phyloP scores from a whole-genome alignment of 1,140 invertebrate species.

The Paraescarpia echinospica region DNA sequence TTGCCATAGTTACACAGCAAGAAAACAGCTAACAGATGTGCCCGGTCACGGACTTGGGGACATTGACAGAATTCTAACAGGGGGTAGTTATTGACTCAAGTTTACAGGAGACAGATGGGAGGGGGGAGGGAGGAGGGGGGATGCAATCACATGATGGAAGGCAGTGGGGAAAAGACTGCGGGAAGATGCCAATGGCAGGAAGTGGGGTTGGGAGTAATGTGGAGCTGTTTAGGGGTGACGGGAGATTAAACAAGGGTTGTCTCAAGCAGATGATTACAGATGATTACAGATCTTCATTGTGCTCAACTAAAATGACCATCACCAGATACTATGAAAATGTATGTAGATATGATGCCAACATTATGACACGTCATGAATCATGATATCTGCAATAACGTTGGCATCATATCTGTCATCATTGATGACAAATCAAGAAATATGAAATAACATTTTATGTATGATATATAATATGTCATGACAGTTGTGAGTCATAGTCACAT shows the following conservation, averaged over 20 bases:
- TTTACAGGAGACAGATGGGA: not conserved
- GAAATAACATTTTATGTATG: not conserved
- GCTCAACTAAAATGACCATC: no score
- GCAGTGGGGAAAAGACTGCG: not conserved
- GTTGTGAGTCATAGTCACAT: not conserved
- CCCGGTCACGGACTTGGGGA: not conserved
- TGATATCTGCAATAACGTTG: no score
- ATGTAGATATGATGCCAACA: not conserved
- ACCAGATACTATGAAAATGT: no score
- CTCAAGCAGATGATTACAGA: no score
- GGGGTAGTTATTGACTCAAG: no score
- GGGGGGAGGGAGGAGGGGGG: no score
- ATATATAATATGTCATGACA: not conserved
- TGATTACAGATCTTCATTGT: no score
- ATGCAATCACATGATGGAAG: not conserved
- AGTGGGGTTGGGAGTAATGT: not conserved
- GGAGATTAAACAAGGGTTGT: not conserved
- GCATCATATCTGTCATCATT: no score
- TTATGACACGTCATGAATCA: no score
- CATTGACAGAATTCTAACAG: not conserved
- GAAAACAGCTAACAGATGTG: not conserved
- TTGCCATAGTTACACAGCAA: not conserved
- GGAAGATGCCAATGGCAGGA: not conserved
- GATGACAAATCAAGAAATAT: not conserved
- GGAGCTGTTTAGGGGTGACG: not conserved